Base-by-base conservation (phyloP, 1,140 invertebrate genomes). In the Drosophila cardini region DNA sequence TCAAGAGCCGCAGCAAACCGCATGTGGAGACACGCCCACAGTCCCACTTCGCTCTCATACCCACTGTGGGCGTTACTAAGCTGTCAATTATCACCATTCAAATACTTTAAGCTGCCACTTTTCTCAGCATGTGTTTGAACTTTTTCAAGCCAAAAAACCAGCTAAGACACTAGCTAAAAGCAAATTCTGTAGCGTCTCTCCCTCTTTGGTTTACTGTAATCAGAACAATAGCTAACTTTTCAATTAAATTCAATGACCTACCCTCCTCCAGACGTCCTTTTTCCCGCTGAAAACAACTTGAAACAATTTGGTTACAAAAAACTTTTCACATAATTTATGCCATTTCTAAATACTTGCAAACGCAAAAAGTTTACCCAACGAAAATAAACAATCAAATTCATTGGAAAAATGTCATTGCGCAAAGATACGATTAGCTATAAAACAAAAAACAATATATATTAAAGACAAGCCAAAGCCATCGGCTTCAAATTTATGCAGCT, bases 281-380 rank as follows among this genome's bases (percentile, higher is more conserved):
- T 26, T 26, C 1, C 21, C 4, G 21, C 21, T 26, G 8, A n/a
- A 15, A n/a, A 30, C 13, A 75, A 67, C 13, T 60, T 72, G 57
- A 78, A 78, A 83, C 71, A 82, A 72, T 83, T 79, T 60, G 80
- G 58, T 61, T 72, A 68, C 57, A 72, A 56, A 26, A 72, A 86
- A 87, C 75, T 86, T 86, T 86, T 82, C 79, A 71, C 77, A 86
- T 86, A 82, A 86, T 76, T 87, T 86, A 86, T 86, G 79, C 72
- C 78, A 57, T 87, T 76, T 71, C 48, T 63, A 55, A 82, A 73
- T 72, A 83, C 68, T 83, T 81, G 73, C 63, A 67, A 53, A 57
- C 61, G 50, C 26, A 69, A 85, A 80, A 84, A 80, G 46, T 82
- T 75, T 30, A 10, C 10, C 9, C 9, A 5, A 26, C 21, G 16